A percentile compares a stretch with the other conserved stretches of the same genome.
These are phyloP conservation scores for Crypturellus tataupa DNA, from an alignment of 2,797 vertebrate genomes.

Conservation along the genomic window DNA sequence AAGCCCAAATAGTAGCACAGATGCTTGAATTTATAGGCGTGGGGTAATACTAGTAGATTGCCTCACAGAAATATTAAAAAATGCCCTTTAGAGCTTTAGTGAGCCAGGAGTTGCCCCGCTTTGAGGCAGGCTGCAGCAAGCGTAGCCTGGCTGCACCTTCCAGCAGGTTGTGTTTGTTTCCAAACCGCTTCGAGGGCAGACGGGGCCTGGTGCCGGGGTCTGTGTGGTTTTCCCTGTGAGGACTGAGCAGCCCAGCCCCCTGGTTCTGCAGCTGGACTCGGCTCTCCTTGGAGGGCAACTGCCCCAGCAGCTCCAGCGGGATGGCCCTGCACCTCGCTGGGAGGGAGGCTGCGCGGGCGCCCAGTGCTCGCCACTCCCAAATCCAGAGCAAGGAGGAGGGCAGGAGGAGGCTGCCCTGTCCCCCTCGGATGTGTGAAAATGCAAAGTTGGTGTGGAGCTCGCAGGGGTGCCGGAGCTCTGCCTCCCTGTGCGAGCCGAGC, in stretches of 20 bases:
- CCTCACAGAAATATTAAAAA: not conserved
- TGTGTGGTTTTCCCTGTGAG: not conserved
- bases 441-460: slow-evolving; percentile 44
- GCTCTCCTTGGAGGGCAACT: not conserved
- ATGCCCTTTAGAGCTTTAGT: not conserved
- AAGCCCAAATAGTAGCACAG: not conserved
- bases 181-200: not conserved
- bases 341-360: not conserved
- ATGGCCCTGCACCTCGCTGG: not conserved
- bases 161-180: not conserved
- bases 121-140: not conserved
- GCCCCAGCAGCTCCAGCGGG: not conserved
- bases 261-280: not conserved
- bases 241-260: not conserved
- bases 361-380: slow-evolving; percentile 3
- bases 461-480: not conserved
- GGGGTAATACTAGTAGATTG: not conserved
- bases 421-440: not conserved
- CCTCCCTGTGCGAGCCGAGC: not conserved
- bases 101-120: not conserved
- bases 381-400: not conserved
- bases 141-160: not conserved
- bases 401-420: slow-evolving; percentile 38
- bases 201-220: not conserved
- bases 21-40: not conserved